Conservation (phyloP, 2,888 invertebrate genomes). For the Drosophila eohydei region DNA sequence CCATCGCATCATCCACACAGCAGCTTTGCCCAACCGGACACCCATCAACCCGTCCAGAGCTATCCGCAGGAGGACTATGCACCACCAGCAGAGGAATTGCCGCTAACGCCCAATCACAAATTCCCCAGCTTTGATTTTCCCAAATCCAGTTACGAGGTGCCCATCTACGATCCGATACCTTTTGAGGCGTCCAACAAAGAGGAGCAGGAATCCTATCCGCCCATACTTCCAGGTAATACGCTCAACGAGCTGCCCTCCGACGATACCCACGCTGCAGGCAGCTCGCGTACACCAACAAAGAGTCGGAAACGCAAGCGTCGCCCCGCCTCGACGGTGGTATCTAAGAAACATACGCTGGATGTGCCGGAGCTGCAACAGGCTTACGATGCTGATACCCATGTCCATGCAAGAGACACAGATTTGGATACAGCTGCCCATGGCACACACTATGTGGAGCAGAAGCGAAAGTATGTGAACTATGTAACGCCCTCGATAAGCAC, state of each 20-base stretch:
- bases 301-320: constrained; percentile 67
- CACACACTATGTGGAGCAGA: constrained; percentile 69
- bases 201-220: constrained; percentile 81
- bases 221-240: constrained; percentile 45
- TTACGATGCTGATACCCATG: constrained; percentile 69
- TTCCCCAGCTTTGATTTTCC: constrained; percentile 82
- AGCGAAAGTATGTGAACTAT: constrained; percentile 43
- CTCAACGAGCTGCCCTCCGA: constrained; percentile 52
- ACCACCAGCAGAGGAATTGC: constrained; percentile 78
- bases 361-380: constrained; percentile 83
- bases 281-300: constrained; percentile 40
- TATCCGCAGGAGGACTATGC: constrained; percentile 68
- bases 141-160: constrained; percentile 84
- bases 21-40: constrained; percentile 40
- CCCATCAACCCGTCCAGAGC: constrained; percentile 33
- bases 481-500: constrained; percentile 14
- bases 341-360: constrained; percentile 80
- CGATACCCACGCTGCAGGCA: constrained; percentile 60
- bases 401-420: constrained; percentile 44
- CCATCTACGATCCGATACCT: constrained; percentile 83
- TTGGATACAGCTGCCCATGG: constrained; percentile 68
- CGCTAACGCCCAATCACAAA: constrained; percentile 79
- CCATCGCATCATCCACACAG: constrained; percentile 14
- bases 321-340: constrained; percentile 43
- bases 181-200: constrained; percentile 78